Evolutionary conservation across 2,888 invertebrate genomes (phyloP).

Genomic region (Mimachlamys varia): DNA sequence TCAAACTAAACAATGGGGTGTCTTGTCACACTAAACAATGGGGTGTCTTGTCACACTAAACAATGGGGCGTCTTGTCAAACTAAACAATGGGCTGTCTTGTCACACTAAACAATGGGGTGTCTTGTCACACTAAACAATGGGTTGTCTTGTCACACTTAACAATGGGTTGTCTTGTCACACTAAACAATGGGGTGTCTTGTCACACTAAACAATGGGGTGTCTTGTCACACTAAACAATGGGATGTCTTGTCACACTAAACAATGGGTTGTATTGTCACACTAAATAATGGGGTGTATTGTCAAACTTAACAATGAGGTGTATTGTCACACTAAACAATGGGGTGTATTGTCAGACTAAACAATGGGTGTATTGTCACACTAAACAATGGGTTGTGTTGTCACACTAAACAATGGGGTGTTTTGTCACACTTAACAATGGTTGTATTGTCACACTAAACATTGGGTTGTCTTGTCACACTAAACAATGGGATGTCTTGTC

Average conservation of each 20-base stretch:
- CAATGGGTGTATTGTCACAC: too few relatives aligned
- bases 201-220: neutral
- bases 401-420: neutral
- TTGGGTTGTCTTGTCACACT: too few relatives aligned
- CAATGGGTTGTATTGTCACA: too few relatives aligned
- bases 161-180: neutral
- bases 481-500: too few relatives aligned
- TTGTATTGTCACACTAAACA: too few relatives aligned
- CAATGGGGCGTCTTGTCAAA: too few relatives aligned
- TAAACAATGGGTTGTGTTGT: too few relatives aligned
- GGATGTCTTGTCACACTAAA: neutral
- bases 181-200: neutral
- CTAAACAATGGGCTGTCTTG: too few relatives aligned
- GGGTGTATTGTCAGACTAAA: neutral
- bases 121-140: neutral
- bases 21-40: too few relatives aligned
- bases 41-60: too few relatives aligned
- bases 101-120: too few relatives aligned
- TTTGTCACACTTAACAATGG: neutral
- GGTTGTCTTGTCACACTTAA: neutral
- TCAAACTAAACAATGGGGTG: neutral
- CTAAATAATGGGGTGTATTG: too few relatives aligned
- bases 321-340: neutral
- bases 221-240: neutral
- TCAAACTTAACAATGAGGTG: neutral